phyloP scores from a whole-genome alignment of 2,888 invertebrate species.

The Odontocolon sp. region DNA sequence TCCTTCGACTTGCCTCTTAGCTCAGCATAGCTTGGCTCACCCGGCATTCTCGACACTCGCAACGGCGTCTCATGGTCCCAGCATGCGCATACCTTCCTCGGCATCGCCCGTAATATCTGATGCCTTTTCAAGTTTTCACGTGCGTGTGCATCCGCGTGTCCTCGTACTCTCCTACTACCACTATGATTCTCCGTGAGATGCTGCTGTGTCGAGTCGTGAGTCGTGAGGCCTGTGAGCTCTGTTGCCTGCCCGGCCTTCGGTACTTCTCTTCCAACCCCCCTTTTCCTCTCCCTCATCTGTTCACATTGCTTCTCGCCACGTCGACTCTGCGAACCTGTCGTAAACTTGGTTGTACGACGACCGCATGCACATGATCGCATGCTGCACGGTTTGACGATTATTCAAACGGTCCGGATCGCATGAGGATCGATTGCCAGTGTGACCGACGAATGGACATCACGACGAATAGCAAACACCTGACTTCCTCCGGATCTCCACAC shows the following conservation, averaged over 20 bases:
- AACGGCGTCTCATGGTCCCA: slow-evolving; percentile 28
- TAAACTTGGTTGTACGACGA: slow-evolving; percentile 19
- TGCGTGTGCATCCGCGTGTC: slow-evolving; percentile 11
- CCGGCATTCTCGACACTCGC: slow-evolving; percentile 25
- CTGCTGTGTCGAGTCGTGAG: slow-evolving; percentile 8
- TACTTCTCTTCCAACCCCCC: not conserved
- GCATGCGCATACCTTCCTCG: slow-evolving; percentile 37
- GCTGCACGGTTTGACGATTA: slow-evolving; percentile 45
- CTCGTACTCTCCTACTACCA: not conserved
- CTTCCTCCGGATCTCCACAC: not conserved
- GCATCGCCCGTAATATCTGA: slow-evolving; percentile 52
- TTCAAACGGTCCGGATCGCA: slow-evolving; percentile 47
- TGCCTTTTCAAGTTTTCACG: slow-evolving; percentile 44
- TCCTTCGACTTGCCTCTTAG: slow-evolving; percentile 43
- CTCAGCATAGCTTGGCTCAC: slow-evolving; percentile 26
- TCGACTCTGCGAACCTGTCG: slow-evolving; percentile 19
- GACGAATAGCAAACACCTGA: slow-evolving; percentile 25
- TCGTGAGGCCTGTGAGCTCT: not conserved
- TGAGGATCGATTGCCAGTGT: slow-evolving; percentile 46
- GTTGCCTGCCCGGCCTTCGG: not conserved
- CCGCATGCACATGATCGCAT: slow-evolving; percentile 18
- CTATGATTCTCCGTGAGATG: not conserved
- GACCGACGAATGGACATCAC: slow-evolving; percentile 26
- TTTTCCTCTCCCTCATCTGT: slow-evolving; percentile 7
- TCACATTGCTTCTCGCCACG: not conserved